Conservation (phyloP, 2,113 vertebrate species). For the Burhinus bistriatus region DNA sequence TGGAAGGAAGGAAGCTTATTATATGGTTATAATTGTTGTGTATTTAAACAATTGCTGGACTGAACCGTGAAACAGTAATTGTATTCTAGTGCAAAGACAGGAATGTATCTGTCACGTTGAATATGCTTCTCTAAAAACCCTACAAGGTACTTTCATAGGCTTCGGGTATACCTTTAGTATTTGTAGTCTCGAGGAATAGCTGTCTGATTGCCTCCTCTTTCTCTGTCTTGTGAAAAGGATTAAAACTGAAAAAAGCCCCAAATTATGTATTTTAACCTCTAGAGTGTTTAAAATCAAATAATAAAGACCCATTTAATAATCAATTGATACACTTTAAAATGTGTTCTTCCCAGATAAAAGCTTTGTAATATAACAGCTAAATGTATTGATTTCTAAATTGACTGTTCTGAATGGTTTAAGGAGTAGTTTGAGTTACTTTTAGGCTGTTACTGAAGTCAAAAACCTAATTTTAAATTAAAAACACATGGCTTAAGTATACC, state of each 20-base stretch:
- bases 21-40: neutral
- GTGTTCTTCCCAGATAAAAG: neutral
- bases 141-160: neutral
- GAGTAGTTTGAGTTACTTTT: neutral
- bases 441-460: neutral
- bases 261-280: neutral
- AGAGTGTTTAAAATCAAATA: neutral
- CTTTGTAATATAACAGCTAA: neutral
- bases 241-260: neutral
- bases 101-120: accelerated
- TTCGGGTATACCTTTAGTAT: accelerated
- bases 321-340: neutral
- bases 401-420: neutral
- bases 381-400: neutral
- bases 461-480: neutral
- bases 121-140: neutral
- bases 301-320: neutral
- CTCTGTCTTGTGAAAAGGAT: neutral
- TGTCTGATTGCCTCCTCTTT: neutral
- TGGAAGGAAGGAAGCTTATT: neutral
- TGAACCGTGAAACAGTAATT: neutral
- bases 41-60: neutral
- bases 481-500: neutral
- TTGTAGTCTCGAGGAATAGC: neutral
- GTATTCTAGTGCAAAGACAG: neutral